Conservation (phyloP, 1,140 invertebrate species). For the Danaus melanippus region DNA sequence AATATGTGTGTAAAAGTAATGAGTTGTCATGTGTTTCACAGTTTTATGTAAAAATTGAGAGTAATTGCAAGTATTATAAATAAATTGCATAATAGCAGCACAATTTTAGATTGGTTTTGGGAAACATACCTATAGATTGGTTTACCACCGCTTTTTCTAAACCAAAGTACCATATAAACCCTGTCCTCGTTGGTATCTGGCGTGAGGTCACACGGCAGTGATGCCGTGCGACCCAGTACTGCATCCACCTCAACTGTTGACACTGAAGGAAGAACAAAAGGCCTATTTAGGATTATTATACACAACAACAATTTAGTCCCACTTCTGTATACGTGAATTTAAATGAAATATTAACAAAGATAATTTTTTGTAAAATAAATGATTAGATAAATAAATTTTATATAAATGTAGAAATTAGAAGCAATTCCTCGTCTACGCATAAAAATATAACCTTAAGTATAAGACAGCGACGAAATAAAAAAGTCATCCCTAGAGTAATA, state of each 20-base stretch:
- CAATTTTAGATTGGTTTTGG: too few species aligned
- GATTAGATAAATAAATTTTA: too few species aligned
- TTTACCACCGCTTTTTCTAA: conserved; percentile 81
- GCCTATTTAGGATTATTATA: conserved; percentile 2
- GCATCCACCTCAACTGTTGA: conserved; percentile 79
- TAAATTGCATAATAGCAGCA: too few species aligned
- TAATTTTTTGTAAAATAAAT: too few species aligned
- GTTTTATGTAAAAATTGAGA: too few species aligned
- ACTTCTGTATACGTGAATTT: too few species aligned
- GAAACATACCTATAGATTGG: conserved; percentile 88
- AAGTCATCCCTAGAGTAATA: conserved; percentile 54
- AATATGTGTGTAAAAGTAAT: not conserved
- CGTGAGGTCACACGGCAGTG: conserved; percentile 89
- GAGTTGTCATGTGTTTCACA: too few species aligned
- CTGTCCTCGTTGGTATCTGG: conserved; percentile 84
- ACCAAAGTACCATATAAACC: conserved; percentile 95
- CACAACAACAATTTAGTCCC: too few species aligned
- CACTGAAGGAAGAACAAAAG: conserved; percentile 42
- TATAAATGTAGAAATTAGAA: too few species aligned
- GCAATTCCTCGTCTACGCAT: conserved; percentile 21
- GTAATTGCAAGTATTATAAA: too few species aligned
- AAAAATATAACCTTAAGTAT: conserved; percentile 44
- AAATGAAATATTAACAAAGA: too few species aligned
- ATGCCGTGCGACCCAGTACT: conserved; percentile 84
- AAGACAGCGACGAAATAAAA: conserved; percentile 54